Percentiles rank a stretch among this genome's conserved stretches.
Conservation (phyloP, 1,140 invertebrate species). For the Euborellia annulipes region DNA sequence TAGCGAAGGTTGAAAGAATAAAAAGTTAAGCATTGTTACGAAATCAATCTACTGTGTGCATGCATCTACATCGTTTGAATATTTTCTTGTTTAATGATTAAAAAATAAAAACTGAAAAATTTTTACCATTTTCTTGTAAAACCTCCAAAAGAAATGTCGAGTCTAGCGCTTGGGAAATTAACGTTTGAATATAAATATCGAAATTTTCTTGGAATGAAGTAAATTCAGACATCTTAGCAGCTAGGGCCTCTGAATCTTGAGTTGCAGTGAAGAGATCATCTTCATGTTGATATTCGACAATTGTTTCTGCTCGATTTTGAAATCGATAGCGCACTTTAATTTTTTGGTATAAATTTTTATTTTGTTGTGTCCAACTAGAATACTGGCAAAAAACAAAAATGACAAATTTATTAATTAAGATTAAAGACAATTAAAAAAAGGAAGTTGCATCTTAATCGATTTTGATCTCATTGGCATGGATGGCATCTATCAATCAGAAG, state of each 20-base stretch:
- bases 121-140: slow-evolving; percentile 69
- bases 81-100: neutral
- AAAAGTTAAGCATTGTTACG: too few species aligned
- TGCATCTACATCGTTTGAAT: neutral
- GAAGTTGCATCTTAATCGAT: too few species aligned
- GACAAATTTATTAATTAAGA: too few species aligned
- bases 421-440: too few species aligned
- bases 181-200: slow-evolving; percentile 77
- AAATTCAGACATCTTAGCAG: too few species aligned
- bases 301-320: slow-evolving; percentile 53
- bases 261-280: neutral
- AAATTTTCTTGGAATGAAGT: slow-evolving; percentile 51
- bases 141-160: slow-evolving; percentile 79
- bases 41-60: too few species aligned
- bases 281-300: slow-evolving; percentile 41
- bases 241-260: too few species aligned
- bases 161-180: slow-evolving; percentile 77
- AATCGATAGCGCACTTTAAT: slow-evolving; percentile 55
- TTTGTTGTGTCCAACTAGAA: slow-evolving; percentile 63
- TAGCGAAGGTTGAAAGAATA: too few species aligned
- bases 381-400: slow-evolving; percentile 39
- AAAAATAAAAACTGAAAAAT: neutral
- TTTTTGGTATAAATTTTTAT: slow-evolving; percentile 58
- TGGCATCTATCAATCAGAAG: too few species aligned
- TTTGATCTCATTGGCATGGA: too few species aligned